These are phyloP conservation scores for Nomia melanderi DNA, from an alignment of 1,140 invertebrate species.

Conservation along the genomic window DNA sequence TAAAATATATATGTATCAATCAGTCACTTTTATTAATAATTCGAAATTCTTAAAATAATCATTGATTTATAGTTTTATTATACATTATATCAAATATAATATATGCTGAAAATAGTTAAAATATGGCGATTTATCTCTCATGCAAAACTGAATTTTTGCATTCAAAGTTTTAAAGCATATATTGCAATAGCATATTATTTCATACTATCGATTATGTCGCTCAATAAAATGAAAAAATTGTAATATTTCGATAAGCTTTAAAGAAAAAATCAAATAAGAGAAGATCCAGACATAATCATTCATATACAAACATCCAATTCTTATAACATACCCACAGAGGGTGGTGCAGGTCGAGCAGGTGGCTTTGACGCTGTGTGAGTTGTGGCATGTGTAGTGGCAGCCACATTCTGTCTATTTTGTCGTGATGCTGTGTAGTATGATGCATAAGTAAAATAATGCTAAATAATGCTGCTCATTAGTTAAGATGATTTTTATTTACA, in stretches of 20 bases:
- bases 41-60: background rate
- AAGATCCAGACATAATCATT: conserved; percentile 28
- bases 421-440: conserved; percentile 77
- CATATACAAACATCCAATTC: conserved; percentile 51
- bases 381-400: conserved; percentile 75
- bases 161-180: conserved; percentile 12
- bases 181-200: conserved; percentile 1
- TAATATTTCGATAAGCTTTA: conserved; percentile 20
- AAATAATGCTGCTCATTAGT: conserved; percentile 35
- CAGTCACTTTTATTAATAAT: background rate
- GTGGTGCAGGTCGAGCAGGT: conserved; percentile 80
- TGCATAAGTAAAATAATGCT: conserved; percentile 66
- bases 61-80: background rate
- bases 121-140: conserved; percentile 8
- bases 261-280: conserved; percentile 13
- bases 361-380: conserved; percentile 78
- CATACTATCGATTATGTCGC: conserved; percentile 17
- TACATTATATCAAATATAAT: background rate
- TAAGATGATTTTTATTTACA: conserved; percentile 15
- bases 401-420: conserved; percentile 78
- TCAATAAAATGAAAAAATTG: conserved; percentile 24
- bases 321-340: conserved; percentile 78
- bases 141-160: conserved; percentile 23
- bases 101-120: conserved; percentile 1
- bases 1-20: background rate